phyloP scores from a whole-genome alignment of 1,140 invertebrate genomes.

The Cydia fagiglandana region DNA sequence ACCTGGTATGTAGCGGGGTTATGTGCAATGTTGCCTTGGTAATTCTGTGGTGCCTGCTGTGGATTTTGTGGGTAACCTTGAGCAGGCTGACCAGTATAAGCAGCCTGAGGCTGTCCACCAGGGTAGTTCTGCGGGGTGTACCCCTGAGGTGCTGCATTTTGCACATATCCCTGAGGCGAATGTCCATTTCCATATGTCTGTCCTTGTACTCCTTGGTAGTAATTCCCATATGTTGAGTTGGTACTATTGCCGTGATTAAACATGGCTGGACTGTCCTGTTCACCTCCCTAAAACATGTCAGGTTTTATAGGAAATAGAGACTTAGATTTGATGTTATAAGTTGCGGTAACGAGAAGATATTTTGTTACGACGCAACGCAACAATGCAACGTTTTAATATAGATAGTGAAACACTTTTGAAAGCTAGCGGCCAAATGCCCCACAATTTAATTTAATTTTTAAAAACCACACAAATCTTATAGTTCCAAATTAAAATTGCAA shows the following conservation, averaged over 20 bases:
- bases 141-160: slow-evolving; percentile 72
- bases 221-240: slow-evolving; percentile 80
- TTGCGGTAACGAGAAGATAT: not conserved
- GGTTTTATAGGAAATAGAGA: slow-evolving; percentile 2
- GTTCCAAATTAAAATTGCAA: slow-evolving; percentile 2
- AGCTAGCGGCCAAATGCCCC: no score
- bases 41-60: slow-evolving; percentile 69
- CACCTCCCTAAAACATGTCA: slow-evolving; percentile 57
- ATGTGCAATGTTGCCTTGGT: slow-evolving; percentile 67
- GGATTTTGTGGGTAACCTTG: slow-evolving; percentile 66
- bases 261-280: slow-evolving; percentile 72
- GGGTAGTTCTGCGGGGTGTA: slow-evolving; percentile 70
- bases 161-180: slow-evolving; percentile 70
- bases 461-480: not conserved
- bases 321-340: not conserved
- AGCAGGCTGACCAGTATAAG: slow-evolving; percentile 57
- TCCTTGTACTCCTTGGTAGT: slow-evolving; percentile 82
- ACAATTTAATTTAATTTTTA: not conserved
- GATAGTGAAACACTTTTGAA: not conserved
- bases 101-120: slow-evolving; percentile 63
- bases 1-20: slow-evolving; percentile 67
- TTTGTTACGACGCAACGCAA: not conserved
- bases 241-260: slow-evolving; percentile 69
- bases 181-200: slow-evolving; percentile 77
- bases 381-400: not conserved